Evolutionary conservation across 1,140 invertebrate genomes (phyloP).

Genomic region (Drosophila malerkotliana): DNA sequence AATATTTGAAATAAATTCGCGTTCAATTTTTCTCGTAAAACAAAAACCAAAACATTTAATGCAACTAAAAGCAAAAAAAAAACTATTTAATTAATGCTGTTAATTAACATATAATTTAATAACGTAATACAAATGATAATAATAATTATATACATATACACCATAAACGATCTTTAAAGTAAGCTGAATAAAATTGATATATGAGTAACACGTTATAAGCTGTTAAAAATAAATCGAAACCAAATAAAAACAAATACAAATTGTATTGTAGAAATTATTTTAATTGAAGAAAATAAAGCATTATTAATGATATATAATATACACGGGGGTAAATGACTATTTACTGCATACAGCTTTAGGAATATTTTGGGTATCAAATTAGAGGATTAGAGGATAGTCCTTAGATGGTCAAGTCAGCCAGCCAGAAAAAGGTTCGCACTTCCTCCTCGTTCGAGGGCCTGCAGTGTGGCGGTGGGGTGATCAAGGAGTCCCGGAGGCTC

Average conservation of each 20-base stretch:
- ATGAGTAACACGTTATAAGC: constrained; percentile 72
- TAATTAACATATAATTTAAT: constrained; percentile 69
- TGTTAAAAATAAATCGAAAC: constrained; percentile 75
- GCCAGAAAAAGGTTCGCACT: constrained; percentile 87
- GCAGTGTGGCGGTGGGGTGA: constrained; percentile 86
- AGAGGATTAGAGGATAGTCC: too few relatives aligned
- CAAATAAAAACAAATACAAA: constrained; percentile 71
- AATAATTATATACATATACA: constrained; percentile 72
- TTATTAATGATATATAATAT: constrained; percentile 70
- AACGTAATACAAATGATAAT: constrained; percentile 73
- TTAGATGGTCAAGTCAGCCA: constrained; percentile 71
- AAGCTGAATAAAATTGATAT: constrained; percentile 64
- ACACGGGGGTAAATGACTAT: constrained; percentile 12
- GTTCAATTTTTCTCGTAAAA: constrained; percentile 68
- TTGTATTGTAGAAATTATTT: constrained; percentile 63
- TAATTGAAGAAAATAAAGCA: constrained; percentile 73
- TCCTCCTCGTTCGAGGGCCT: constrained; percentile 87
- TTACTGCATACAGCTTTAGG: constrained; percentile 15
- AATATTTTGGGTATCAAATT: background rate
- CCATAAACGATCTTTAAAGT: constrained; percentile 62
- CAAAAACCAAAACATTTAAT: constrained; percentile 23
- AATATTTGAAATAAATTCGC: constrained; percentile 69
- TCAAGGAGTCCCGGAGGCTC: constrained; percentile 81
- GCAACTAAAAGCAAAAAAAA: constrained; percentile 14
- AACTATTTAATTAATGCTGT: constrained; percentile 53